A percentile compares a stretch with the other conserved stretches of the same genome.
Conservation (phyloP, 2,888 invertebrate genomes). For the Agriopis leucophaearia region DNA sequence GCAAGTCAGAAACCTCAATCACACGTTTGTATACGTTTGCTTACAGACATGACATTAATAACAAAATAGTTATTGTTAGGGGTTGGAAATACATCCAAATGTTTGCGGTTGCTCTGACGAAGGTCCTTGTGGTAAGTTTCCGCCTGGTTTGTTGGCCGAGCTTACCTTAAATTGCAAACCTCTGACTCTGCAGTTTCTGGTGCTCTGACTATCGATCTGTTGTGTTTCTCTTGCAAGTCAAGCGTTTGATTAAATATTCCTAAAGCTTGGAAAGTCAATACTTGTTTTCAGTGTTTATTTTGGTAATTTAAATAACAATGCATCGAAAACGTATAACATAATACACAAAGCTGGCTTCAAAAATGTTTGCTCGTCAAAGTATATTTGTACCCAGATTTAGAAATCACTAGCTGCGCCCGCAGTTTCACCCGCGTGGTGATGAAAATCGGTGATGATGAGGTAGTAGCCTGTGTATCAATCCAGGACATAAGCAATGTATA, state of each 20-base stretch:
- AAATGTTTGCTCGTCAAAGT: too few species aligned
- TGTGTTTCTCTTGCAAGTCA: constrained; percentile 24
- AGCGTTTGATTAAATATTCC: neutral
- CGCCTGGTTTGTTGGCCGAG: constrained; percentile 9
- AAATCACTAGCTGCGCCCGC: too few species aligned
- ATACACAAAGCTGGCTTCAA: too few species aligned
- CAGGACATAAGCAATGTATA: too few species aligned
- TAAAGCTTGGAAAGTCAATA: neutral
- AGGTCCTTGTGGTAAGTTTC: constrained; percentile 24
- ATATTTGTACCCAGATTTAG: too few species aligned
- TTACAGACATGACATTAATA: constrained; percentile 31
- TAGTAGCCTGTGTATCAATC: too few species aligned
- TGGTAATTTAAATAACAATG: too few species aligned
- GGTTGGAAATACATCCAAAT: constrained; percentile 18
- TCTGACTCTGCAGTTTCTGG: constrained; percentile 33
- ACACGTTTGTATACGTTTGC: neutral
- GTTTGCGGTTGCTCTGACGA: constrained; percentile 21
- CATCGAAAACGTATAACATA: too few species aligned
- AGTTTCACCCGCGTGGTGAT: too few species aligned
- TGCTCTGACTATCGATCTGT: constrained; percentile 24
- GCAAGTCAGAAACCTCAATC: neutral
- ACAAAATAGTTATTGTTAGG: constrained; percentile 30
- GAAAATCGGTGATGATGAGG: too few species aligned
- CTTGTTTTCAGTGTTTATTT: neutral
- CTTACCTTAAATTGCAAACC: constrained; percentile 34